Percentiles rank a stretch among this genome's conserved stretches.
Evolutionary conservation across 2,113 vertebrate genomes (phyloP).

Genomic region (Saccopteryx bilineata): DNA sequence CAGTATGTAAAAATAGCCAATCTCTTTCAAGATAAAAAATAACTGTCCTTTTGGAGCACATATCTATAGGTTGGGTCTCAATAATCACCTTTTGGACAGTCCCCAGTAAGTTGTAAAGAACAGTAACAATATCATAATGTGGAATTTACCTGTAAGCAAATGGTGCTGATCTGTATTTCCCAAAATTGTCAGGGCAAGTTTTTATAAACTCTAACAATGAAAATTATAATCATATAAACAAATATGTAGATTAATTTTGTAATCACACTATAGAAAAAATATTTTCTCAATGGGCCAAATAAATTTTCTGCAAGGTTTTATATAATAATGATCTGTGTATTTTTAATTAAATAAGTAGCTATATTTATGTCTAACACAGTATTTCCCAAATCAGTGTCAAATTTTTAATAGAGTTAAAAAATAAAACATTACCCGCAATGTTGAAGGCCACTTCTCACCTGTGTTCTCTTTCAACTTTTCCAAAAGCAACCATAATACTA

Average conservation of each 20-base stretch:
- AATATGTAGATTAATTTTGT: background rate
- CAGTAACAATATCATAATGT: background rate
- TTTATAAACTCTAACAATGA: background rate
- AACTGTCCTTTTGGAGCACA: background rate
- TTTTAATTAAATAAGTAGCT: background rate
- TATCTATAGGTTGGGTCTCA: background rate
- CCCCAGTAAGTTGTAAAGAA: background rate
- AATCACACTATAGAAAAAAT: background rate
- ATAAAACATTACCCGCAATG: background rate
- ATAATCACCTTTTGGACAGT: background rate
- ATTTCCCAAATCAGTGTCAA: background rate
- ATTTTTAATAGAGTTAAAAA: background rate
- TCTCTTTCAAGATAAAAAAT: background rate
- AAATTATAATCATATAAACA: background rate
- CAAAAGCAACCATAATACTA: background rate
- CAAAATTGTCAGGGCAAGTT: background rate
- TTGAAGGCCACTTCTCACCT: fast-evolving
- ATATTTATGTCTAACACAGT: background rate
- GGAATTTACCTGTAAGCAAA: background rate
- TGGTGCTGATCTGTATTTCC: background rate
- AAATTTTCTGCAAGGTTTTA: background rate
- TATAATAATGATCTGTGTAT: background rate
- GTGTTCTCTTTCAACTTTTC: fast-evolving
- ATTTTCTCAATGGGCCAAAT: background rate
- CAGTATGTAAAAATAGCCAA: background rate